Base-by-base conservation (phyloP, 2,888 invertebrate genomes). In the Pseudococcus jackbeardsleyi region DNA sequence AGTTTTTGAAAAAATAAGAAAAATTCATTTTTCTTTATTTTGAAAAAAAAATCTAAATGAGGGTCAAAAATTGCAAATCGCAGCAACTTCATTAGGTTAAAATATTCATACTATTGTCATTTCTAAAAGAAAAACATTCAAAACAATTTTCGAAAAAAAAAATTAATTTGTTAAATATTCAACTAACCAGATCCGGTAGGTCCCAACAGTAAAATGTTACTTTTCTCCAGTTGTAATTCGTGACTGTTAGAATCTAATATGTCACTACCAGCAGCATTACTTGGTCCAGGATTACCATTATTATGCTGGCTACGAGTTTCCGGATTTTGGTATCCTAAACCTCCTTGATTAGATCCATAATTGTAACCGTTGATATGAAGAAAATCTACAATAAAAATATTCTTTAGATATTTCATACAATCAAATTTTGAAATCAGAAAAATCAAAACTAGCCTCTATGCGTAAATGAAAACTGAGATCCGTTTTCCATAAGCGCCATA, bases 131-230 rank as follows among this genome's bases (percentile, higher is more conserved):
- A n/a, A n/a, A n/a, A n/a, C n/a, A n/a, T n/a, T n/a, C 3, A 33
- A 33, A 33, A 33, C 26, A 1, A 33, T 33, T 33, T 33, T 33
- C 3, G 26, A 33, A 33, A 33, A 33, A 33, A 33, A 33, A 33
- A 33, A 33, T 33, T 33, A n/a, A n/a, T n/a, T n/a, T n/a, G n/a
- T n/a, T n/a, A n/a, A n/a, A n/a, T n/a, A n/a, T n/a, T n/a, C n/a
- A 42, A 88, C 88, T 54, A 17, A 92, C 98, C 99, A 91, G 97
- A 97, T 87, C 99, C 99, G 0, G 99, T 99, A 22, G 99, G 99
- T 11, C 99, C 99, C 86, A 99, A 93, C 91, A 99, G 94, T 39
- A 99, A 93, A 88, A 99, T 98, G 91, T 99, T 99, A 91, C 98
- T 96, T 93, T 99, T 99, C 91, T 99, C 99, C 89, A 99, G 92